Conservation (phyloP, 2,888 invertebrate genomes). For the Eubasilissa splendida region DNA sequence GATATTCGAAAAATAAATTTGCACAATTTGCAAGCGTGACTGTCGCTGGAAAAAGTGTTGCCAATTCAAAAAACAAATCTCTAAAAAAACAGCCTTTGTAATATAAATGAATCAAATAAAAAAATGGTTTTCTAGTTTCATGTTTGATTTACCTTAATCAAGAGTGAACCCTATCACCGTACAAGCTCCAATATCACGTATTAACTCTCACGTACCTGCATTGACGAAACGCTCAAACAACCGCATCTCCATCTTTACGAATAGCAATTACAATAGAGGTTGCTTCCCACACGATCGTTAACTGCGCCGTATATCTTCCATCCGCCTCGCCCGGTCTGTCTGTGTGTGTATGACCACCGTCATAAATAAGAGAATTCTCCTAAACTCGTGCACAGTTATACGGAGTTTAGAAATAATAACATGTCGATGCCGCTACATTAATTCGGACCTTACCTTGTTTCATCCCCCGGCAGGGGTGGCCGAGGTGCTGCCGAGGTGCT, state of each 20-base stretch:
- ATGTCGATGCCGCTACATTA: slow-evolving; percentile 59
- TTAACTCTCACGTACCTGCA: slow-evolving; percentile 48
- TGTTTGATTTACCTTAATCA: no score
- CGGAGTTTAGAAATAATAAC: slow-evolving; percentile 57
- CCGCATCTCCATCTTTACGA: slow-evolving; percentile 72
- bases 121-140: no score
- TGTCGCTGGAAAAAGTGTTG: no score
- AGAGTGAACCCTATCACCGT: background rate
- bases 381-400: slow-evolving; percentile 45
- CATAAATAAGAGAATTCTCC: slow-evolving; percentile 60
- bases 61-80: no score
- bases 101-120: no score
- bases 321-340: slow-evolving; percentile 61
- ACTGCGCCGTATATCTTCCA: slow-evolving; percentile 72
- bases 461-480: slow-evolving; percentile 47
- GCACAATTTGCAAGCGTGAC: no score
- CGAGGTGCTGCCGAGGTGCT: slow-evolving; percentile 33
- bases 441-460: slow-evolving; percentile 58
- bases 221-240: slow-evolving; percentile 63
- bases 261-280: slow-evolving; percentile 73
- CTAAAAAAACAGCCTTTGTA: no score
- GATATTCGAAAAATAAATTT: no score
- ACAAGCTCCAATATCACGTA: slow-evolving; percentile 47
- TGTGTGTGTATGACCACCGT: slow-evolving; percentile 60
- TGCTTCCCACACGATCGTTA: slow-evolving; percentile 73